Percentiles rank a stretch among this genome's conserved stretches.
Evolutionary conservation across 2,797 vertebrate species (phyloP).

Genomic region (Sebastiscus albofasciatus): DNA sequence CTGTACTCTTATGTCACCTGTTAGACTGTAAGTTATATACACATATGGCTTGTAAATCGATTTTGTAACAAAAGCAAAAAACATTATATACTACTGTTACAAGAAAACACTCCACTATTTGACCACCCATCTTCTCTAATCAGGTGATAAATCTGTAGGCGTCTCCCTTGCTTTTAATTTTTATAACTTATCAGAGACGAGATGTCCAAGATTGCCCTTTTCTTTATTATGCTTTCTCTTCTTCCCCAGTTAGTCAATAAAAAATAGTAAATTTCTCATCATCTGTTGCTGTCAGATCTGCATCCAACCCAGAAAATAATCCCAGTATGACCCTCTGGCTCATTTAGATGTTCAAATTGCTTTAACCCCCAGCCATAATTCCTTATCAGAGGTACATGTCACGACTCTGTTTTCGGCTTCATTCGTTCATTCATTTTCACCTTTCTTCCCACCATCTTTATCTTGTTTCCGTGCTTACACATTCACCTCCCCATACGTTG

Average conservation of each 20-base stretch:
- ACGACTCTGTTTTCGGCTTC: not conserved
- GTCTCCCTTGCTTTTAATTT: constrained; percentile 20
- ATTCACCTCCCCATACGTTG: not conserved
- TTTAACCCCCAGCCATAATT: not conserved
- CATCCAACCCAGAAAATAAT: not conserved
- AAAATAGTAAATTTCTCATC: not conserved
- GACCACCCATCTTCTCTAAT: not conserved
- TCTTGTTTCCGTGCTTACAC: not conserved
- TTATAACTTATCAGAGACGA: not conserved
- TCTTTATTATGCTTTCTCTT: not conserved
- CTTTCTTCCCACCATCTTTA: not conserved
- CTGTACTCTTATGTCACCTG: constrained; percentile 21
- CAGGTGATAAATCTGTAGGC: constrained; percentile 2
- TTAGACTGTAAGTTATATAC: not conserved
- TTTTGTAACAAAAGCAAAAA: constrained; percentile 11
- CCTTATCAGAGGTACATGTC: not conserved
- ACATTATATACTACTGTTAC: not conserved
- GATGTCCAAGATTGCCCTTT: constrained; percentile 16
- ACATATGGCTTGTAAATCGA: not conserved
- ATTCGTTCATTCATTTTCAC: not conserved
- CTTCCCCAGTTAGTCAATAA: not conserved
- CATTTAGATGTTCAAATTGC: not conserved
- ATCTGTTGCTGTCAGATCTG: constrained; percentile 20
- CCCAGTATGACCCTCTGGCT: not conserved
- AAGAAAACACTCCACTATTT: not conserved